A percentile compares a stretch with the other conserved stretches of the same genome.
These are phyloP conservation scores for Arothron firmamentum DNA, from an alignment of 2,113 vertebrate species.

Conservation along the genomic window DNA sequence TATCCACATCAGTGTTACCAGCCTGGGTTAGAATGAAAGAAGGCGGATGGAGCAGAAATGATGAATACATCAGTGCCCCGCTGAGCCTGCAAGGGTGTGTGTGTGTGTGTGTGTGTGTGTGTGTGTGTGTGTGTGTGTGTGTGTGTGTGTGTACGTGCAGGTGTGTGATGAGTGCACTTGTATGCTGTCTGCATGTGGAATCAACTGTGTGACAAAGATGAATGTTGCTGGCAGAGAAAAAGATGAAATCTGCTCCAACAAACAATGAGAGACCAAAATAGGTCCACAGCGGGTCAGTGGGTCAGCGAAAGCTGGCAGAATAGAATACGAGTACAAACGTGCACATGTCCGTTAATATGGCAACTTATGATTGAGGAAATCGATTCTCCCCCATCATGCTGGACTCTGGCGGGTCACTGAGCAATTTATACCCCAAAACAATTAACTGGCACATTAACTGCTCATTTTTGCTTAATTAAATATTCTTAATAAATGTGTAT, in stretches of 20 bases:
- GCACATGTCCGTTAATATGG: too few species aligned
- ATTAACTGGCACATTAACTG: too few species aligned
- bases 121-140: slow-evolving; percentile 20
- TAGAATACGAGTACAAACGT: too few species aligned
- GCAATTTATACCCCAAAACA: too few species aligned
- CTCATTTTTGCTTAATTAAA: too few species aligned
- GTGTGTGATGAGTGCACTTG: slow-evolving; percentile 34
- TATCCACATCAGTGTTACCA: neutral
- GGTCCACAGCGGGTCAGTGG: slow-evolving; percentile 1
- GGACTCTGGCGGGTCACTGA: too few species aligned
- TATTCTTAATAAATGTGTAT: too few species aligned
- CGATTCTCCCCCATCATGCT: too few species aligned
- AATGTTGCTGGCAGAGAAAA: slow-evolving; percentile 10
- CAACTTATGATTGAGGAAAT: too few species aligned
- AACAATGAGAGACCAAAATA: too few species aligned
- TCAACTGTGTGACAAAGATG: slow-evolving; percentile 25
- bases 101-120: slow-evolving; percentile 2
- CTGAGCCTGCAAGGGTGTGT: too few species aligned
- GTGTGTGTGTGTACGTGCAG: slow-evolving; percentile 19
- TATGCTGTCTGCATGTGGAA: slow-evolving; percentile 28
- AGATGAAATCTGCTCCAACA: neutral
- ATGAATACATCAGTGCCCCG: slow-evolving; percentile 10
- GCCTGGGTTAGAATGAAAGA: neutral
- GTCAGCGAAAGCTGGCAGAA: neutral
- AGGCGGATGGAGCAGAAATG: slow-evolving; percentile 18